These are phyloP conservation scores for Artibeus jamaicensis DNA, from an alignment of 2,797 vertebrate species.

Conservation along the genomic window DNA sequence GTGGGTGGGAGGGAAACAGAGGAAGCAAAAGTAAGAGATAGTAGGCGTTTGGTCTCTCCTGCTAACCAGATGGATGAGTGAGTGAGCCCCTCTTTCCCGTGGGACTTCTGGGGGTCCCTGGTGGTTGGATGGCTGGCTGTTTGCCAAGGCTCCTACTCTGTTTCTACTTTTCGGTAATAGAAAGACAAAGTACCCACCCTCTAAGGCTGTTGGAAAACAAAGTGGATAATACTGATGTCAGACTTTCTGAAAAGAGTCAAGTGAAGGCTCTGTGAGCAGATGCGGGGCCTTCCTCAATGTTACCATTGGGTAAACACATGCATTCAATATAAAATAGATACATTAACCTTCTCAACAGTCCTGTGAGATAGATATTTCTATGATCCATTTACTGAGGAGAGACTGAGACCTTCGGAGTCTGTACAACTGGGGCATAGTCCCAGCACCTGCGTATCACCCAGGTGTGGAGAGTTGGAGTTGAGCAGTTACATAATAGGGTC, in stretches of 20 bases:
- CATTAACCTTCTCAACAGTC: background rate
- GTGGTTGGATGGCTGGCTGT: background rate
- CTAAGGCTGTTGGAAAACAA: background rate
- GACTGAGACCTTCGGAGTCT: background rate
- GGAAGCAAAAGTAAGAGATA: background rate
- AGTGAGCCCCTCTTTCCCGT: background rate
- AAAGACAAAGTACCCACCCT: background rate
- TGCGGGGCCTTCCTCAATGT: background rate
- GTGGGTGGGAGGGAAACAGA: background rate
- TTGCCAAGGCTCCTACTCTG: background rate
- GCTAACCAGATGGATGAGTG: background rate
- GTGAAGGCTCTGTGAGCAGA: background rate
- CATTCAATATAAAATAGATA: background rate
- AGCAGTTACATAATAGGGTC: background rate
- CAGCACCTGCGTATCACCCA: background rate
- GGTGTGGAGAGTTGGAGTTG: background rate
- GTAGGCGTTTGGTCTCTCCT: background rate
- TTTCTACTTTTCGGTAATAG: background rate
- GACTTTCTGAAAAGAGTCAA: background rate
- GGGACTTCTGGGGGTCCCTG: background rate
- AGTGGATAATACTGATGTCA: background rate
- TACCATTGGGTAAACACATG: background rate
- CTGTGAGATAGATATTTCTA: background rate
- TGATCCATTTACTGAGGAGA: background rate
- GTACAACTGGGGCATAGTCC: accelerated